Evolutionary conservation across 2,888 invertebrate species (phyloP).

Genomic region (Palloptera scutellata): DNA sequence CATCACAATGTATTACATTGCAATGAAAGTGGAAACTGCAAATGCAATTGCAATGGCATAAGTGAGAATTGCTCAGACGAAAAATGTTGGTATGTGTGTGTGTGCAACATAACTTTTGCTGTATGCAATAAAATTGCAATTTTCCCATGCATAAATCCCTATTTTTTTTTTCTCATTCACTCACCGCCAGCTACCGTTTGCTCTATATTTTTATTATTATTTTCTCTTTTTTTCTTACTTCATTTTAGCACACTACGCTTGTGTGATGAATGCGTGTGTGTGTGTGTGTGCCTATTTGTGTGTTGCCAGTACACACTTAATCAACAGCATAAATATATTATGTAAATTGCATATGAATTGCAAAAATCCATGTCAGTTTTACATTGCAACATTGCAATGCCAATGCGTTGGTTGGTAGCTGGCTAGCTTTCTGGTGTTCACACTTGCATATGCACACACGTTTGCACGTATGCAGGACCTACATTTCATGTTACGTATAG

Average conservation of each 20-base stretch:
- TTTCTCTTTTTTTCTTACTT: constrained; percentile 17
- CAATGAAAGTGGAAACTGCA: background rate
- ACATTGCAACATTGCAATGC: constrained; percentile 24
- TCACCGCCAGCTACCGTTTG: background rate
- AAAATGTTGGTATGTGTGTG: constrained; percentile 7
- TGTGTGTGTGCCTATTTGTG: background rate
- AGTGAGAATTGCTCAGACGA: background rate
- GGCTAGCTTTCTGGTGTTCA: background rate
- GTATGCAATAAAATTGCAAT: constrained; percentile 32
- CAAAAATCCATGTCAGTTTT: constrained; percentile 31
- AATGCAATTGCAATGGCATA: background rate
- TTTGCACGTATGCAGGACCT: background rate
- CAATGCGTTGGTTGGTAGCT: too few relatives aligned
- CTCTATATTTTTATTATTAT: constrained; percentile 6
- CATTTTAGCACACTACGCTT: background rate
- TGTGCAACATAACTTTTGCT: constrained; percentile 20
- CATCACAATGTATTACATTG: background rate
- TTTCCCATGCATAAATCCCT: constrained; percentile 30
- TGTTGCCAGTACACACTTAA: constrained; percentile 28
- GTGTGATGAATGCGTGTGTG: background rate
- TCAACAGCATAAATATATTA: constrained; percentile 42
- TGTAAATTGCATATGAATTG: constrained; percentile 39
- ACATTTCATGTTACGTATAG: constrained; percentile 41
- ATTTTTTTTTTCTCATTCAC: background rate
- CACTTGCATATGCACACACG: constrained; percentile 18